Percentiles rank a stretch among this genome's conserved stretches.
Conservation (phyloP, 1,140 invertebrate genomes). For the Heliconius himera region DNA sequence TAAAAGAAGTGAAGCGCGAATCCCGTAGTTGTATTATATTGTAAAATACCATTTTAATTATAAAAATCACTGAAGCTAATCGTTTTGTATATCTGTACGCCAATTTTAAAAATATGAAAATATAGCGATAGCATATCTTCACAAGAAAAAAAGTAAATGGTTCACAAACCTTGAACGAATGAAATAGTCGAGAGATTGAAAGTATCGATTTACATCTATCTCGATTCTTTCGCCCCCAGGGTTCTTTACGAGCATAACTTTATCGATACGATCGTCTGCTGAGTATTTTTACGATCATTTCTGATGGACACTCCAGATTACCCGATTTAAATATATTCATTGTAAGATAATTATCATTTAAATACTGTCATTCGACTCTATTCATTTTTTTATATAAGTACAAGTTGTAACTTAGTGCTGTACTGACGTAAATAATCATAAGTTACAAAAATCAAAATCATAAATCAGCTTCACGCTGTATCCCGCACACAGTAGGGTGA, state of each 20-base stretch:
- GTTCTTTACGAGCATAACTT: slow-evolving; percentile 41
- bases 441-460: neutral
- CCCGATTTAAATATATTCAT: neutral
- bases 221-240: slow-evolving; percentile 44
- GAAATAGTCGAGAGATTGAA: neutral
- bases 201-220: slow-evolving; percentile 53
- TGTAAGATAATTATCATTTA: neutral
- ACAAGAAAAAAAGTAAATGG: neutral
- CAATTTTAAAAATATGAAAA: neutral
- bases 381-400: neutral
- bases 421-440: neutral
- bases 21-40: no score
- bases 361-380: neutral
- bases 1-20: no score
- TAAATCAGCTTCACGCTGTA: no score
- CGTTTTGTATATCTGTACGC: neutral
- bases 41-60: no score
- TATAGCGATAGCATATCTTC: neutral
- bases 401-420: neutral
- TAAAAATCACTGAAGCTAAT: no score
- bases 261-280: slow-evolving; percentile 47
- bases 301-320: slow-evolving; percentile 6
- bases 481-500: no score
- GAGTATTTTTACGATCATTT: slow-evolving; percentile 40
- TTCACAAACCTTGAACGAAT: slow-evolving; percentile 22